Conservation (phyloP, 2,888 invertebrate species). For the Neoscelio sp. region DNA sequence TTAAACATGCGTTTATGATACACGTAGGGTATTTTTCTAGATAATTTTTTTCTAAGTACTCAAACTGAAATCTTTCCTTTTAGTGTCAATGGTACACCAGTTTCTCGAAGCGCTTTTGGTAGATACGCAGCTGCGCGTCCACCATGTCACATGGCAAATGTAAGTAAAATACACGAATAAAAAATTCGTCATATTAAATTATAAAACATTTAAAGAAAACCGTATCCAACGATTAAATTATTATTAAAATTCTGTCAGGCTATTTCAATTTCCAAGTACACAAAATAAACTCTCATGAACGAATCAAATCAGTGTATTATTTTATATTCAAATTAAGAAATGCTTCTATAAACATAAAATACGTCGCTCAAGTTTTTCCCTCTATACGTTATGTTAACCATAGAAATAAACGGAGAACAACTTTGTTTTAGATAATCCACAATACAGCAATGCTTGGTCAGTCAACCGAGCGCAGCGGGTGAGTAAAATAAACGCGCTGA, state of each 20-base stretch:
- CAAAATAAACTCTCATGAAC: too few species aligned
- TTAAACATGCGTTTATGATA: too few species aligned
- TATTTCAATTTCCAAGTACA: too few species aligned
- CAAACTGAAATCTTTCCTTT: conserved; percentile 37
- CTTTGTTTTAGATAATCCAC: conserved; percentile 87
- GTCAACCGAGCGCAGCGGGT: conserved; percentile 85
- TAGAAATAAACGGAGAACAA: conserved; percentile 4
- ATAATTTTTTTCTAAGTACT: neutral
- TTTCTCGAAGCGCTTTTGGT: conserved; percentile 81
- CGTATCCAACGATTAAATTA: too few species aligned
- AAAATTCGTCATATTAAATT: conserved; percentile 15
- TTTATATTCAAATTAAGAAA: too few species aligned
- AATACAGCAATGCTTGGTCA: conserved; percentile 84
- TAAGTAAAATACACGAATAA: conserved; percentile 76
- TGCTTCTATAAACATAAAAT: too few species aligned
- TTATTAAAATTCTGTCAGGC: too few species aligned
- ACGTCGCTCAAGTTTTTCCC: too few species aligned
- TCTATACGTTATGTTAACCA: too few species aligned
- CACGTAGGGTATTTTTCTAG: neutral
- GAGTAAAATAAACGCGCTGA: conserved; percentile 78
- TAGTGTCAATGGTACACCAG: conserved; percentile 76
- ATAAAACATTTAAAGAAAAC: neutral
- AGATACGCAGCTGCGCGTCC: conserved; percentile 87
- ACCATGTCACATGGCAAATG: conserved; percentile 88
- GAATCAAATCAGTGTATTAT: too few species aligned